Evolutionary conservation across 2,797 vertebrate genomes (phyloP).

Genomic region (Hyperoplus lanceolatus): DNA sequence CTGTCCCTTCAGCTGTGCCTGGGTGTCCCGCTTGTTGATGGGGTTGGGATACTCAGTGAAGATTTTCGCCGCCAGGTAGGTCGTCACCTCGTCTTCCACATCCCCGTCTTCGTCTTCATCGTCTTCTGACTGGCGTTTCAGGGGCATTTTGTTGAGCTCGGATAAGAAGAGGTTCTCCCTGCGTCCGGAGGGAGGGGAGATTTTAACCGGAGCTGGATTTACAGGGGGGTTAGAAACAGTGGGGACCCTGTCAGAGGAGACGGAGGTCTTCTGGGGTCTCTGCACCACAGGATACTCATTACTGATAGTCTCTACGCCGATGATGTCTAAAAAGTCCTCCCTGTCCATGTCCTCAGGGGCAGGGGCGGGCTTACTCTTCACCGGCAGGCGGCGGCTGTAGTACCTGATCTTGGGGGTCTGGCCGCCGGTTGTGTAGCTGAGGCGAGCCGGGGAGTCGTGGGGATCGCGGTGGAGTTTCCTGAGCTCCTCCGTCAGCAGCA

Average conservation of each 20-base stretch:
- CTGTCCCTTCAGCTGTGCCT: constrained; percentile 84
- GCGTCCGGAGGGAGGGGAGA: constrained; percentile 86
- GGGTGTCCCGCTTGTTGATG: constrained; percentile 85
- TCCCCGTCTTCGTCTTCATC: constrained; percentile 88
- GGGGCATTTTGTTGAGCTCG: constrained; percentile 88
- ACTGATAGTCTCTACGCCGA: constrained; percentile 90
- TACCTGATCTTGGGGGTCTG: constrained; percentile 86
- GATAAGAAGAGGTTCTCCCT: constrained; percentile 84
- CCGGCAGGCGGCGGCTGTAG: constrained; percentile 86
- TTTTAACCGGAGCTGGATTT: constrained; percentile 72
- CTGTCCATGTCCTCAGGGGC: constrained; percentile 92
- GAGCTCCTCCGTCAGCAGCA: constrained; percentile 92
- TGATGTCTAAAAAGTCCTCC: constrained; percentile 94
- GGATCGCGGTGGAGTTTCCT: constrained; percentile 89
- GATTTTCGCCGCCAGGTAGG: constrained; percentile 92
- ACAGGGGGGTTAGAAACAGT: constrained; percentile 51
- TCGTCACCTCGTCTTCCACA: constrained; percentile 93
- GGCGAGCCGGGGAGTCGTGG: constrained; percentile 63
- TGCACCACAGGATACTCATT: constrained; percentile 90
- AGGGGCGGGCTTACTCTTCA: constrained; percentile 83
- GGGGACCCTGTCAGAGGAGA: constrained; percentile 69
- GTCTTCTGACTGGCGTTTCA: constrained; percentile 86
- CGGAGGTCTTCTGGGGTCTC: constrained; percentile 87
- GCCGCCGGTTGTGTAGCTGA: constrained; percentile 85
- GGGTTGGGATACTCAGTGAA: constrained; percentile 93